Evolutionary conservation across 2,888 invertebrate species (phyloP).

Genomic region (Agriopis leucophaearia): DNA sequence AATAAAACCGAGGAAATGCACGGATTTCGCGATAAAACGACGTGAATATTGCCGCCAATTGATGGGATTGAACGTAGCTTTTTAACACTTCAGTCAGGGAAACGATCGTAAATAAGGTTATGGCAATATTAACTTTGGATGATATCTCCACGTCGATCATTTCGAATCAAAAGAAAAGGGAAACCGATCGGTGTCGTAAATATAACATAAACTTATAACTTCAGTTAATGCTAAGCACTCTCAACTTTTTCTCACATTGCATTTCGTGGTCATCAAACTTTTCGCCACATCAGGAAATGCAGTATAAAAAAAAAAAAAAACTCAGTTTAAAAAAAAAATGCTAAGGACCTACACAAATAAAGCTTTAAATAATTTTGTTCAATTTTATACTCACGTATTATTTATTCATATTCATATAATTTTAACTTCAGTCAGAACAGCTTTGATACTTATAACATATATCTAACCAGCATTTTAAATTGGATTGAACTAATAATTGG

Average conservation of each 20-base stretch:
- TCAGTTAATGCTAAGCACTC: not conserved
- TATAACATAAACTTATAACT: constrained; percentile 14
- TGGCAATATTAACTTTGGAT: constrained; percentile 40
- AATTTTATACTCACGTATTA: too few relatives aligned
- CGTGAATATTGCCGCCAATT: constrained; percentile 60
- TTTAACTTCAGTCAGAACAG: too few relatives aligned
- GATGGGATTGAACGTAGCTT: constrained; percentile 50
- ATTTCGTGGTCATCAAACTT: too few relatives aligned
- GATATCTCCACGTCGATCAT: constrained; percentile 30
- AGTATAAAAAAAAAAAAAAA: too few relatives aligned
- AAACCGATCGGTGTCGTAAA: constrained; percentile 21
- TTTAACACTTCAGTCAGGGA: constrained; percentile 35
- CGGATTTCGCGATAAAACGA: constrained; percentile 62
- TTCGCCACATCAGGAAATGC: too few relatives aligned
- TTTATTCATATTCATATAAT: too few relatives aligned
- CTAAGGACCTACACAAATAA: not conserved
- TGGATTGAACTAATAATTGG: too few relatives aligned
- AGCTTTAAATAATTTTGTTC: too few relatives aligned
- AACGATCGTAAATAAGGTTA: constrained; percentile 42
- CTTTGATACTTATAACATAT: too few relatives aligned
- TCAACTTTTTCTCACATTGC: not conserved
- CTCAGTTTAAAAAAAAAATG: too few relatives aligned
- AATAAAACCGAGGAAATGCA: constrained; percentile 67
- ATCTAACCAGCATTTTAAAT: too few relatives aligned
- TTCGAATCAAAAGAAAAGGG: constrained; percentile 18